These are phyloP conservation scores for Cynodonichthys magdalenae DNA, from an alignment of 2,797 vertebrate genomes.

Conservation along the genomic window DNA sequence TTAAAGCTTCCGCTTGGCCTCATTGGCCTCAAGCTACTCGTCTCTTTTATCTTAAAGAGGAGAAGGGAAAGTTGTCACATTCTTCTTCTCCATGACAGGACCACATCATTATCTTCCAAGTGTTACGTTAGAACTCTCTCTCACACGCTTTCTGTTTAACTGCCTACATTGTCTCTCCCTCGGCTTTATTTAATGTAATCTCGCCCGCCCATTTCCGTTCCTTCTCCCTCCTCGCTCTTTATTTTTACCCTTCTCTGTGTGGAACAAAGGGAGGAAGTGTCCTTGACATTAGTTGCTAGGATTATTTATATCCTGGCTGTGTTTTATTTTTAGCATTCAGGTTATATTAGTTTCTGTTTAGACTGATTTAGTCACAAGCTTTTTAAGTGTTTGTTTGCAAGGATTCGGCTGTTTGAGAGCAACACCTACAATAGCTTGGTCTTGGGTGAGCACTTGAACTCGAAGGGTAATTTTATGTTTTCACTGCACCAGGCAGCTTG, in stretches of 20 bases:
- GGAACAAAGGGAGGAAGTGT: slow-evolving; percentile 70
- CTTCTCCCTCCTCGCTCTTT: slow-evolving; percentile 45
- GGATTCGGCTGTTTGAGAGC: slow-evolving; percentile 55
- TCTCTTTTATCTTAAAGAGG: slow-evolving; percentile 50
- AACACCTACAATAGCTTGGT: slow-evolving; percentile 66
- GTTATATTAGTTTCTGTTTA: slow-evolving; percentile 63
- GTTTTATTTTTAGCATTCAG: slow-evolving; percentile 67
- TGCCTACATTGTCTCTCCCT: slow-evolving; percentile 42
- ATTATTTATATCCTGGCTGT: slow-evolving; percentile 64
- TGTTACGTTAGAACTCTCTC: slow-evolving; percentile 36
- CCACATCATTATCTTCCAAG: slow-evolving; percentile 39
- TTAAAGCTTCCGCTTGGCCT: slow-evolving; percentile 68
- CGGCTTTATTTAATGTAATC: slow-evolving; percentile 37
- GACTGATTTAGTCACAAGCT: slow-evolving; percentile 54
- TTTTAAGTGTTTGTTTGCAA: slow-evolving; percentile 40
- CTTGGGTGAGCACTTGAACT: slow-evolving; percentile 53
- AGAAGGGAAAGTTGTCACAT: slow-evolving; percentile 67
- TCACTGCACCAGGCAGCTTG: slow-evolving; percentile 55
- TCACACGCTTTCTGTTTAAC: slow-evolving; percentile 27
- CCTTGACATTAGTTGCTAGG: slow-evolving; percentile 52
- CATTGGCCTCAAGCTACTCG: slow-evolving; percentile 52
- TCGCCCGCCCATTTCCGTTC: slow-evolving; percentile 35
- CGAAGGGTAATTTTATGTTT: slow-evolving; percentile 69
- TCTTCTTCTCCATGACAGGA: slow-evolving; percentile 54
- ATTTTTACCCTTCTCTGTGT: slow-evolving; percentile 50